phyloP scores from a whole-genome alignment of 2,113 vertebrate species.

The Tetrao urogallus region DNA sequence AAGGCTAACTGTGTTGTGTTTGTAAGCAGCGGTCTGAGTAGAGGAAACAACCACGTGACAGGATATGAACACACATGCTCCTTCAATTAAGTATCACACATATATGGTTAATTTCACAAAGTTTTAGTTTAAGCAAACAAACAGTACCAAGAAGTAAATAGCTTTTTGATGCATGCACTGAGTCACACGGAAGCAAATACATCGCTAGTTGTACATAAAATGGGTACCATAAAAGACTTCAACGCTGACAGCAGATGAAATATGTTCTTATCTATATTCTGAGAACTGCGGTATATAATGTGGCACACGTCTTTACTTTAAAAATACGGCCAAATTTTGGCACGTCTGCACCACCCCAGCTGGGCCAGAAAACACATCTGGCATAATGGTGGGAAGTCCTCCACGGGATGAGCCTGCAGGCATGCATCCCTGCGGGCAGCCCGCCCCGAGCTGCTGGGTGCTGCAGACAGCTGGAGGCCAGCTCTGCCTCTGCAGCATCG shows the following conservation, averaged over 20 bases:
- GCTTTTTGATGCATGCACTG: slow-evolving; percentile 79
- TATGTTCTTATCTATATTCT: not conserved
- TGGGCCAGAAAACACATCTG: not conserved
- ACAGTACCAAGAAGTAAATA: slow-evolving; percentile 70
- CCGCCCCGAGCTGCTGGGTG: no score
- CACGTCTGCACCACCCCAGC: fast-evolving
- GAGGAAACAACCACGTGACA: slow-evolving; percentile 98
- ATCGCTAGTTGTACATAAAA: slow-evolving; percentile 79
- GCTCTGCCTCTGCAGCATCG: not conserved
- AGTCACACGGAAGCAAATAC: slow-evolving; percentile 77
- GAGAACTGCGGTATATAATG: not conserved
- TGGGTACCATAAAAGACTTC: slow-evolving; percentile 74
- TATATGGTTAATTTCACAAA: slow-evolving; percentile 88
- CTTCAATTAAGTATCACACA: slow-evolving; percentile 78
- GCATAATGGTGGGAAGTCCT: not conserved
- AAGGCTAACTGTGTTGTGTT: slow-evolving; percentile 99
- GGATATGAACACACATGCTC: slow-evolving; percentile 89
- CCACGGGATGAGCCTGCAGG: no score
- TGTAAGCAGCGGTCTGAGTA: slow-evolving; percentile 99
- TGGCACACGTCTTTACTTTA: not conserved
- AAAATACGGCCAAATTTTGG: not conserved
- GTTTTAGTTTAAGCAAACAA: slow-evolving; percentile 89
- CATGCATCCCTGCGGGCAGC: no score
- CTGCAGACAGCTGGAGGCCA: not conserved
- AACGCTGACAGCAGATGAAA: slow-evolving; percentile 75